These are phyloP conservation scores for Hypselothyrea guttata DNA, from an alignment of 2,888 invertebrate species.

Conservation along the genomic window DNA sequence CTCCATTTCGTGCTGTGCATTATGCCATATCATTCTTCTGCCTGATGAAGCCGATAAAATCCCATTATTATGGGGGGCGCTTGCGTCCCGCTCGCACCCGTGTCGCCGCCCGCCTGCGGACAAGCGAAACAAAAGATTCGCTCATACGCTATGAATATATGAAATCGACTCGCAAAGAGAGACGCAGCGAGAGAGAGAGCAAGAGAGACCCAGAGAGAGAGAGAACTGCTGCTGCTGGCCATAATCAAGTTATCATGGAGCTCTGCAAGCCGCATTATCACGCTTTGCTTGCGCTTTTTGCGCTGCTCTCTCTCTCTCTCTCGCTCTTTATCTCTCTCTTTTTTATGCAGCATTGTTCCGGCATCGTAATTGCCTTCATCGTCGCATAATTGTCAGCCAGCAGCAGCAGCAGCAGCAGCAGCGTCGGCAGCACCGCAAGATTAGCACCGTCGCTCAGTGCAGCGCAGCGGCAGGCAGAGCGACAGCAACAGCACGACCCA, in stretches of 20 bases:
- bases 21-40: constrained; percentile 81
- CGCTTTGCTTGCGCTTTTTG: constrained; percentile 39
- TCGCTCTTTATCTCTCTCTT: constrained; percentile 19
- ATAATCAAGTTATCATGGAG: constrained; percentile 66
- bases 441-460: constrained; percentile 50
- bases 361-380: constrained; percentile 81
- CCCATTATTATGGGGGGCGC: constrained; percentile 82
- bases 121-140: constrained; percentile 80
- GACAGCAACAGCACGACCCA: constrained; percentile 13
- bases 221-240: constrained; percentile 31
- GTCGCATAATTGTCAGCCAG: constrained; percentile 76
- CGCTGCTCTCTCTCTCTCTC: constrained; percentile 13
- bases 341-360: constrained; percentile 69
- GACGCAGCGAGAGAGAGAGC: constrained; percentile 6
- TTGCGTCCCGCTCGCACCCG: constrained; percentile 74
- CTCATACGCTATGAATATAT: constrained; percentile 82
- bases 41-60: constrained; percentile 82
- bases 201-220: constrained; percentile 10
- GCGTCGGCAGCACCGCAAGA: constrained; percentile 48
- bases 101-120: constrained; percentile 61
- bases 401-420: constrained; percentile 20
- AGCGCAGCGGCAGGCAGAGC: constrained; percentile 28
- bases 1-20: constrained; percentile 57
- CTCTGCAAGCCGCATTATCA: constrained; percentile 28
- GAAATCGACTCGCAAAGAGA: constrained; percentile 31